Evolutionary conservation across 2,888 invertebrate species (phyloP).

Genomic region (Sicus ferrugineus): DNA sequence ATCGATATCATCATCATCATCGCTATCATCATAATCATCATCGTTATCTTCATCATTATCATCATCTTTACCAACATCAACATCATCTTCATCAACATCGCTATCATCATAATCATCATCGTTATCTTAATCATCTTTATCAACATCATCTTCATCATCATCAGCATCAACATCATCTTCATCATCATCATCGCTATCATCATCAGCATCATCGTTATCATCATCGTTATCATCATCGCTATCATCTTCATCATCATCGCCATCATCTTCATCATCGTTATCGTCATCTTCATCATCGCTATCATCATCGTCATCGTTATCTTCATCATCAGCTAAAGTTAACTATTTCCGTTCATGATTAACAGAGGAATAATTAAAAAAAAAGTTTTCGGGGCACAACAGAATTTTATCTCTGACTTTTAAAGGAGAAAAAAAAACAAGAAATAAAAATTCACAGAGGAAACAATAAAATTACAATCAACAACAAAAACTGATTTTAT

Average conservation of each 20-base stretch:
- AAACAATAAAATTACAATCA: neutral
- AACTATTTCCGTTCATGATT: constrained; percentile 16
- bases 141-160: too few relatives aligned
- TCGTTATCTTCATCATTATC: too few relatives aligned
- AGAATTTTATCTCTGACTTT: too few relatives aligned
- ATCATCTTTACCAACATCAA: too few relatives aligned
- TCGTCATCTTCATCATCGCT: neutral
- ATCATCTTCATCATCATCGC: neutral
- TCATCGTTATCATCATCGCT: neutral
- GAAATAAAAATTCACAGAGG: constrained; percentile 3
- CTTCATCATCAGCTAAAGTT: neutral
- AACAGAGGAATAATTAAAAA: neutral
- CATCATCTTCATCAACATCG: too few relatives aligned
- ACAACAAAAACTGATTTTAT: neutral
- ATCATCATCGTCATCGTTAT: neutral
- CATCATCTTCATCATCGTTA: neutral
- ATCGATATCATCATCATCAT: too few relatives aligned
- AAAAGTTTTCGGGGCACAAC: too few relatives aligned
- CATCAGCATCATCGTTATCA: neutral
- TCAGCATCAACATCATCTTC: neutral
- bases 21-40: too few relatives aligned
- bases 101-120: too few relatives aligned
- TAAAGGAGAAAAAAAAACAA: neutral
- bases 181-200: neutral
- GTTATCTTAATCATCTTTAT: too few relatives aligned